phyloP scores from a whole-genome alignment of 2,113 vertebrate genomes.

The Nansenia antarctica region DNA sequence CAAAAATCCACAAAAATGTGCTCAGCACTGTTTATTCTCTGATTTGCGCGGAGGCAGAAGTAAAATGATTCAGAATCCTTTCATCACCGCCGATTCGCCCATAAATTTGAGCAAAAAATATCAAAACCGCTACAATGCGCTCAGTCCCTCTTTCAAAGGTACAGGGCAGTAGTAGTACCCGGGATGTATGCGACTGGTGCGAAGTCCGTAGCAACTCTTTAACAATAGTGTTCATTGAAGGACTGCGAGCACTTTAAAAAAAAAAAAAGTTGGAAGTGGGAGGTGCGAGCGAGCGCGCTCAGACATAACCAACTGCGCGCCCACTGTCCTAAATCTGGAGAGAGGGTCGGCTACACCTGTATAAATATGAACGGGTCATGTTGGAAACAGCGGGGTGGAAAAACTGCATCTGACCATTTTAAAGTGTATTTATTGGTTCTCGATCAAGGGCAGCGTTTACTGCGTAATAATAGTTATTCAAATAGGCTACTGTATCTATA shows the following conservation, averaged over 20 bases:
- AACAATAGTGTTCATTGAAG: constrained; percentile 38
- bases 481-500: too few species aligned
- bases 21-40: constrained; percentile 33
- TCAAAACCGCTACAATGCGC: neutral
- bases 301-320: neutral
- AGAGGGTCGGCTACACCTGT: constrained; percentile 43
- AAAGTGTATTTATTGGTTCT: neutral
- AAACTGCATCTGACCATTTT: neutral
- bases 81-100: neutral
- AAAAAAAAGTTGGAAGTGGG: constrained; percentile 41
- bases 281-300: constrained; percentile 41
- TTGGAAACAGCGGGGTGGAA: neutral
- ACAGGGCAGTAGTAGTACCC: neutral
- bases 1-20: constrained; percentile 22
- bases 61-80: neutral
- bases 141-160: constrained; percentile 7
- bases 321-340: constrained; percentile 28
- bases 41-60: constrained; percentile 3
- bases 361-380: neutral
- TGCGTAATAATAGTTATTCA: too few species aligned
- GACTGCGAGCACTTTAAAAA: constrained; percentile 23
- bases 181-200: neutral
- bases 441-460: neutral
- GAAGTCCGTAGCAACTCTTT: constrained; percentile 20
- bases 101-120: neutral